These are phyloP conservation scores for Hypolimnas misippus DNA, from an alignment of 2,888 invertebrate genomes.

Conservation along the genomic window DNA sequence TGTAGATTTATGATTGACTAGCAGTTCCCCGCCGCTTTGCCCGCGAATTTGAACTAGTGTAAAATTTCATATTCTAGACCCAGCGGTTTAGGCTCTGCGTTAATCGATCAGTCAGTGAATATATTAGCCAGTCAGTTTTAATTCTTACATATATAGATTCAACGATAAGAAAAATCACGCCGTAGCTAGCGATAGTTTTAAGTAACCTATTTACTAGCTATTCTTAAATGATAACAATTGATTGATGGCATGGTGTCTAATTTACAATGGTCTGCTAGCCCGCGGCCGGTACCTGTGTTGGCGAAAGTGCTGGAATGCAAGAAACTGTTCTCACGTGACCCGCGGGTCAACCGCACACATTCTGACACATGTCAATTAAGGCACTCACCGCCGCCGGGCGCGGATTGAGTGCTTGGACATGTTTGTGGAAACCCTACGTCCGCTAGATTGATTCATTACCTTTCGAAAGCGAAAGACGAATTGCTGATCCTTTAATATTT, in stretches of 20 bases:
- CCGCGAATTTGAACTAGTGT: too few relatives aligned
- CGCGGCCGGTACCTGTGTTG: conserved; percentile 47
- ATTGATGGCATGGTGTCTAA: conserved; percentile 39
- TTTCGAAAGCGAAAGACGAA: conserved; percentile 48
- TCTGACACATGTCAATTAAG: conserved; percentile 84
- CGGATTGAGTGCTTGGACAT: conserved; percentile 80
- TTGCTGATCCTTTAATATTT: conserved; percentile 45
- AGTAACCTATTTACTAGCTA: conserved; percentile 24
- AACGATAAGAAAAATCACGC: background rate
- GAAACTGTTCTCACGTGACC: conserved; percentile 79
- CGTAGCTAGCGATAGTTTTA: background rate
- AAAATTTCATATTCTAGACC: too few relatives aligned
- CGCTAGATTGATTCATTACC: conserved; percentile 78
- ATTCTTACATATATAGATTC: too few relatives aligned
- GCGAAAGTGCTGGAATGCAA: conserved; percentile 78
- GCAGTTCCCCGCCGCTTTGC: too few relatives aligned
- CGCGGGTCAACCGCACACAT: conserved; percentile 75
- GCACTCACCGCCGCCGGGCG: conserved; percentile 70
- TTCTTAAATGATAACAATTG: conserved; percentile 33
- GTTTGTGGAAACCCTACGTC: conserved; percentile 77
- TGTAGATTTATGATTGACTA: background rate
- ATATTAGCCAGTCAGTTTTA: too few relatives aligned
- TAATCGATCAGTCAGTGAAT: too few relatives aligned
- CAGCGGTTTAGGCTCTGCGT: too few relatives aligned
- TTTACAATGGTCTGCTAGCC: conserved; percentile 39